Evolutionary conservation across 2,113 vertebrate genomes (phyloP), one percentile per base, ranked within the genome.

Genomic region (Daboia siamensis): DNA sequence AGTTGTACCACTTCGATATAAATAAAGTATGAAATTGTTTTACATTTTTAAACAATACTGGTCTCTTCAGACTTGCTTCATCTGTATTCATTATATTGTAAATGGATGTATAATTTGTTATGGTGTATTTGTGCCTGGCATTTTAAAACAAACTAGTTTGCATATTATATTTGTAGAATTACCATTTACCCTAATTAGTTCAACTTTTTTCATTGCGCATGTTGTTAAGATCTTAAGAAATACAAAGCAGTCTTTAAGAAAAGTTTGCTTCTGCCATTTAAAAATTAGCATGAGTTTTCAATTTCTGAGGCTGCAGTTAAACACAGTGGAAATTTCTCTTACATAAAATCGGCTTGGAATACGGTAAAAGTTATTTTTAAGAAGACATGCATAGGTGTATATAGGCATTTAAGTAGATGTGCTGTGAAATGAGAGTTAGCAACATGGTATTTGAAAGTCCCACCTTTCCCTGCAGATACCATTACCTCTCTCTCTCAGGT

Each of bases 101-200:
- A 90, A 69, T 93, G 85, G 56, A 90, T 95, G 90, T 95, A 92
- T 95, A 93, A 96, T 95, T 96, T 94, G 95, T 94, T 93, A 92
- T 64, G 46, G 94, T 95, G 33, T 85, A 94, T 94, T 96, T 95
- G 93, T 92, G 93, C 95, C 94, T 95, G 94, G 93, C 90, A 94
- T 94, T 96, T 96, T 51, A 48, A 54, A 94, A 95, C 93, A 94
- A 93, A 89, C 87, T 91, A 92, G 96, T 94, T 96, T 93, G 92
- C 91, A 59, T 33, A 44, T 44, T 1, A 44, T 80, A 86, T 33
- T 56, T 93, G 64, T 92, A 86, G 90, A 95, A 92, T 90, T 94
- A 90, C 87, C 94, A 57, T 92, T 96, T 95, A 94, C 94, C 91
- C 26, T 96, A 95, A 94, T 96, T 94, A 93, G 46, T 44, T 80